Conservation (phyloP, 2,113 vertebrate species). For the Albula glossodonta region DNA sequence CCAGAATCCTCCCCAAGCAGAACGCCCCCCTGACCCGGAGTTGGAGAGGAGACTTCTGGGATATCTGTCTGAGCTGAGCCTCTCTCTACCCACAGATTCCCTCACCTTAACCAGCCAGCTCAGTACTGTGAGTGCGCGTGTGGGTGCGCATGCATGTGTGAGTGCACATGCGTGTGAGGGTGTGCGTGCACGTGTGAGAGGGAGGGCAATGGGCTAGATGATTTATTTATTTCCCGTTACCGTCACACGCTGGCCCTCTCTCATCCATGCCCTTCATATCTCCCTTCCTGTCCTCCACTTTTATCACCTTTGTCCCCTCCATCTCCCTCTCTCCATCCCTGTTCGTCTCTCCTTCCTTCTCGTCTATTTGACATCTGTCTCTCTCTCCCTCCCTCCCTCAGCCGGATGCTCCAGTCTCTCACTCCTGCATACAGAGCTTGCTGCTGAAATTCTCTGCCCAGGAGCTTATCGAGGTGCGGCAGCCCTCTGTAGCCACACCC, state of each 20-base stretch:
- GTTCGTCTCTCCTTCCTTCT: slow-evolving; percentile 3
- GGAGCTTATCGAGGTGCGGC: slow-evolving; percentile 84
- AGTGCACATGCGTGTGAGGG: background rate
- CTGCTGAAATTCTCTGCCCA: slow-evolving; percentile 91
- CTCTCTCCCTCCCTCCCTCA: slow-evolving; percentile 42
- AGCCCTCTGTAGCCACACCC: slow-evolving; percentile 55
- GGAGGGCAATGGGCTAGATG: background rate
- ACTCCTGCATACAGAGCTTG: slow-evolving; percentile 82
- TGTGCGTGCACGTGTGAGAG: background rate
- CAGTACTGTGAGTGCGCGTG: slow-evolving; percentile 68
- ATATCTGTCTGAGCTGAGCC: slow-evolving; percentile 83
- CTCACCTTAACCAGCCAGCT: slow-evolving; percentile 81
- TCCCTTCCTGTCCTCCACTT: background rate
- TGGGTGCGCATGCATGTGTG: background rate
- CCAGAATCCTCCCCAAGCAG: slow-evolving; percentile 60
- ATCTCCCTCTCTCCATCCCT: slow-evolving; percentile 8
- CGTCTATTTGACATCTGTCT: slow-evolving; percentile 6
- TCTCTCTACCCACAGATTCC: slow-evolving; percentile 82
- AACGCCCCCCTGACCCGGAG: slow-evolving; percentile 81
- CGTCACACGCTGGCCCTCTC: background rate
- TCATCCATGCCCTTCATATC: too few relatives aligned
- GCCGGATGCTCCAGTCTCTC: slow-evolving; percentile 76
- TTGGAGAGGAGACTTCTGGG: slow-evolving; percentile 84
- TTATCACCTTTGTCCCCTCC: background rate
- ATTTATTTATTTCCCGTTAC: background rate